Evolutionary conservation across 1,140 invertebrate genomes (phyloP).

Genomic region (Augochlora pura): DNA sequence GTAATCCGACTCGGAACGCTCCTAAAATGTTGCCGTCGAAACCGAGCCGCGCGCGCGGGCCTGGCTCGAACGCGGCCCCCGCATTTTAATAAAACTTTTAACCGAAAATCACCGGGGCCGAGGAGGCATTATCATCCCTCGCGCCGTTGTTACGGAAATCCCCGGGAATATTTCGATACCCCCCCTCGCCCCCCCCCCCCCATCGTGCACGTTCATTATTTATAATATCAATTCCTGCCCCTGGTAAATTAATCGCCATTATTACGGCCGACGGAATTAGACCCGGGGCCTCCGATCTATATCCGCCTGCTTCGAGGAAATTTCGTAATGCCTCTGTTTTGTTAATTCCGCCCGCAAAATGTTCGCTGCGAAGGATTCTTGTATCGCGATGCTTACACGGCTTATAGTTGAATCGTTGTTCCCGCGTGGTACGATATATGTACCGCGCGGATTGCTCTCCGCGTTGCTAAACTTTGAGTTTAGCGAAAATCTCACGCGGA

Average conservation of each 20-base stretch:
- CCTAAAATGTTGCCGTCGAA: neutral
- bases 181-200: too few relatives aligned
- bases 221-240: neutral
- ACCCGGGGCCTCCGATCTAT: too few relatives aligned
- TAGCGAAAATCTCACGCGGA: too few relatives aligned
- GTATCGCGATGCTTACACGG: too few relatives aligned
- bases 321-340: too few relatives aligned
- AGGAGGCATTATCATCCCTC: neutral
- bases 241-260: neutral
- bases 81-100: conserved; percentile 7
- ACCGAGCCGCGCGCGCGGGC: neutral
- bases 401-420: too few relatives aligned
- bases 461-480: too few relatives aligned
- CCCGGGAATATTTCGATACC: neutral
- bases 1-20: neutral
- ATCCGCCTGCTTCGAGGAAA: too few relatives aligned
- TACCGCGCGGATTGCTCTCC: too few relatives aligned
- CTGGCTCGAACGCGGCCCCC: neutral
- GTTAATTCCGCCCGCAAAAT: too few relatives aligned
- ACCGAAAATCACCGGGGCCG: neutral
- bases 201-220: neutral
- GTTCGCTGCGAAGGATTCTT: neutral
- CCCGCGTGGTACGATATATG: too few relatives aligned
- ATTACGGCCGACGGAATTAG: too few relatives aligned
- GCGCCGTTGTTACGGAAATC: neutral